Evolutionary conservation across 2,113 vertebrate species (phyloP).

Genomic region (Ursus arctos): DNA sequence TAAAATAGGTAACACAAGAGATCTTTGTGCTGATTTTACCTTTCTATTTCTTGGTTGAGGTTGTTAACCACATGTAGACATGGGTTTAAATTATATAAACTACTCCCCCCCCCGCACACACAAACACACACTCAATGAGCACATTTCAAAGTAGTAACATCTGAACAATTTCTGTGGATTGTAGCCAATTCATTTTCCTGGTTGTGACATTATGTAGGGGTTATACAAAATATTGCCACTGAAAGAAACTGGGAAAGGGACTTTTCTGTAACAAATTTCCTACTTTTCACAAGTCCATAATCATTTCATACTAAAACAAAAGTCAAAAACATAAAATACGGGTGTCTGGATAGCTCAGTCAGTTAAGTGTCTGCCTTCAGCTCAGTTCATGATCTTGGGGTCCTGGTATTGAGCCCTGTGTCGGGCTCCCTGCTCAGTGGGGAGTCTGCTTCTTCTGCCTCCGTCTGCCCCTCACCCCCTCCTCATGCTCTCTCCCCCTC

Average conservation of each 20-base stretch:
- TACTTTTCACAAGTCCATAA: not conserved
- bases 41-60: not conserved
- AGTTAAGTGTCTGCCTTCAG: no score
- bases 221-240: not conserved
- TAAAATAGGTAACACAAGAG: not conserved
- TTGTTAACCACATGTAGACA: not conserved
- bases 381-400: no score
- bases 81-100: not conserved
- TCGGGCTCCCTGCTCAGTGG: no score
- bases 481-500: no score
- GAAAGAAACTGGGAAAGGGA: not conserved
- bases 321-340: not conserved
- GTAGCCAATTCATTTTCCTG: not conserved
- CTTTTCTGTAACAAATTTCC: not conserved
- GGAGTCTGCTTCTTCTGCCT: no score
- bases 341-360: no score
- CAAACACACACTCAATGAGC: not conserved
- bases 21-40: not conserved
- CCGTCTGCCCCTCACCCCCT: no score
- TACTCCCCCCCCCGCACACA: not conserved
- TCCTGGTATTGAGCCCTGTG: no score
- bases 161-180: not conserved
- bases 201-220: not conserved
- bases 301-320: not conserved
- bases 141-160: not conserved